Evolutionary conservation across 2,888 invertebrate species (phyloP).

Genomic region (Argyresthia albistria): DNA sequence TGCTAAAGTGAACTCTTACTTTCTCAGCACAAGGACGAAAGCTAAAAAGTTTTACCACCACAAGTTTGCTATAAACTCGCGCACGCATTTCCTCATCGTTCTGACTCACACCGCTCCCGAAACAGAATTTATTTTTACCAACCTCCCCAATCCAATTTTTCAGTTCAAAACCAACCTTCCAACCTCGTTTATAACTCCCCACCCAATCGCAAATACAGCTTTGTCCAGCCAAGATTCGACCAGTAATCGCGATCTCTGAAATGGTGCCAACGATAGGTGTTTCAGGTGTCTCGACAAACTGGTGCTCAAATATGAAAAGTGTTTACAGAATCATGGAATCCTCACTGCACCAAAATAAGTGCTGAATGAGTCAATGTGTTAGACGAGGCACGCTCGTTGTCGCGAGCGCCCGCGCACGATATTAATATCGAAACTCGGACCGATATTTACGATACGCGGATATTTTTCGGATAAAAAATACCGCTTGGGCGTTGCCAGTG

Average conservation of each 20-base stretch:
- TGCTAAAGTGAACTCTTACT: background rate
- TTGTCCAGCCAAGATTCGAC: background rate
- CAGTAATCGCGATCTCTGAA: background rate
- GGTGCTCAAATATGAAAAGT: constrained; percentile 40
- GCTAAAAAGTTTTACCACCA: background rate
- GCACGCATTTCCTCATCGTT: constrained; percentile 68
- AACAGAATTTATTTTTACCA: constrained; percentile 65
- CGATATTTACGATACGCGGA: constrained; percentile 53
- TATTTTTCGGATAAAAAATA: too few species aligned
- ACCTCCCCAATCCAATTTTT: constrained; percentile 14
- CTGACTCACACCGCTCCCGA: constrained; percentile 60
- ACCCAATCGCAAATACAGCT: background rate
- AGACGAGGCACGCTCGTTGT: constrained; percentile 28
- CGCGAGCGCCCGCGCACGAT: constrained; percentile 31
- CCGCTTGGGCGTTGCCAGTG: background rate
- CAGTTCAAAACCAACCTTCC: constrained; percentile 17
- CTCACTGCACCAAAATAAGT: constrained; percentile 70
- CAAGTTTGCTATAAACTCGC: constrained; percentile 1
- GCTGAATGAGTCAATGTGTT: constrained; percentile 65
- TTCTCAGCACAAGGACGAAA: background rate
- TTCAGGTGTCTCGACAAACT: constrained; percentile 30
- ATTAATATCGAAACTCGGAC: constrained; percentile 44
- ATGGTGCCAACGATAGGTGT: constrained; percentile 17
- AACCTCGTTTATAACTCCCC: background rate
- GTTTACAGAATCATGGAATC: constrained; percentile 71